These are phyloP conservation scores for Acromyrmex heyeri DNA, from an alignment of 1,140 invertebrate genomes.

Conservation along the genomic window DNA sequence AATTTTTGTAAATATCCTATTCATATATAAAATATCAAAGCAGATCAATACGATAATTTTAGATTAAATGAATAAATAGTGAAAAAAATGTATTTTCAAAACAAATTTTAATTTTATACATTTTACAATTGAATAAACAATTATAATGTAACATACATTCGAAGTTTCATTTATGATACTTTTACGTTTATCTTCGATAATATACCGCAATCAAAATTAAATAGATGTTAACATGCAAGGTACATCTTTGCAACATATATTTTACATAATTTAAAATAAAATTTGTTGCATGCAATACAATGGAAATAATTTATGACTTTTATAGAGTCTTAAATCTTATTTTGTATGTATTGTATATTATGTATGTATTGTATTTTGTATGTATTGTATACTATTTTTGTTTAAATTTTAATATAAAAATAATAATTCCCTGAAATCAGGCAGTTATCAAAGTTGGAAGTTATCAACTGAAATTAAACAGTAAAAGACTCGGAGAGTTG, in stretches of 20 bases:
- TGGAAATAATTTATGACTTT: neutral
- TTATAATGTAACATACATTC: neutral
- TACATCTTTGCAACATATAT: neutral
- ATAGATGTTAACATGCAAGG: neutral
- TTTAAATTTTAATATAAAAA: neutral
- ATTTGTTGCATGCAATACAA: neutral
- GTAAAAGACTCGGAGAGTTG: constrained; percentile 21
- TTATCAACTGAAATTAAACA: constrained; percentile 22
- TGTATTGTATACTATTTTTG: neutral
- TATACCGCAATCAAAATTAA: constrained; percentile 1
- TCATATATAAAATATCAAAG: neutral
- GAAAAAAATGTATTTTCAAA: neutral
- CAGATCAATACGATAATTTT: neutral
- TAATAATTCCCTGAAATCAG: neutral
- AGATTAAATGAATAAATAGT: neutral
- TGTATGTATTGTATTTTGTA: neutral
- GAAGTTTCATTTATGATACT: neutral
- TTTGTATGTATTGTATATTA: neutral
- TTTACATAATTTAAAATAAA: neutral
- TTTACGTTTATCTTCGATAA: neutral
- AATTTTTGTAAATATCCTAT: neutral
- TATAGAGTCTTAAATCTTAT: neutral
- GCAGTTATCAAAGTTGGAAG: constrained; percentile 30
- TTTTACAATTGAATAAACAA: constrained; percentile 4
- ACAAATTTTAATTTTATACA: neutral